Evolutionary conservation across 37 sponge, comb jelly and placozoan species (phyloP), one percentile per base, ranked within the genome.

Genomic region (Oopsacas minuta): DNA sequence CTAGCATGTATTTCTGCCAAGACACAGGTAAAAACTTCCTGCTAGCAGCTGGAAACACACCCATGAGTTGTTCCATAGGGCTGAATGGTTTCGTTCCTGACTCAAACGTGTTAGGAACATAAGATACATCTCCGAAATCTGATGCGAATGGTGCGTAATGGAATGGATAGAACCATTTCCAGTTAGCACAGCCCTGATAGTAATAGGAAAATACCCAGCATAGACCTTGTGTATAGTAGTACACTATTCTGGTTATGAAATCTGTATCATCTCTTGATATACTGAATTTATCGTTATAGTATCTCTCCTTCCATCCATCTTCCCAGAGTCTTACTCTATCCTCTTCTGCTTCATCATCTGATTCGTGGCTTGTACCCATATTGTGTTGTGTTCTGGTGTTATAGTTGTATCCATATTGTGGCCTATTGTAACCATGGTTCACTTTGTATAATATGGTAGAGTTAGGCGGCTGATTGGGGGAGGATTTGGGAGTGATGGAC

Each of bases 141-240:
- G 99, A 99, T 37, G 99, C 99, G 91, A 99, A 99, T 0, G 99
- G 99, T 82, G 99, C 99, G 75, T 99, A 99, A 85, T 99, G 99
- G 87, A 90, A 99, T 0, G 95, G 94, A 39, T 91, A 99, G 91
- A 88, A 99, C 99, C 99, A 99, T 53, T 99, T 99, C 99, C 99
- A 99, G 1, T 91, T 92, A 10, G 95, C 91, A 52, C 99, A 99
- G 0, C 99, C 99, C 90, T 97, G 88, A 15, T 46, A 86, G 49
- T 52, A 85, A 36, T 85, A 53, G 42, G 82, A 5, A 35, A 81
- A 84, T 15, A 98, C 99, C 99, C 99, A 98, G 84, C 99, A 98
- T 37, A 98, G 91, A 0, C 99, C 99, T 81, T 61, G 35, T 23
- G 94, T 91, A 81, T 98, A 98, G 36, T 86, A 86, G 52, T 91